Percentiles rank a stretch among this genome's conserved stretches.
Conservation (phyloP, 2,797 vertebrate genomes). For the Pangasius krempfi region DNA sequence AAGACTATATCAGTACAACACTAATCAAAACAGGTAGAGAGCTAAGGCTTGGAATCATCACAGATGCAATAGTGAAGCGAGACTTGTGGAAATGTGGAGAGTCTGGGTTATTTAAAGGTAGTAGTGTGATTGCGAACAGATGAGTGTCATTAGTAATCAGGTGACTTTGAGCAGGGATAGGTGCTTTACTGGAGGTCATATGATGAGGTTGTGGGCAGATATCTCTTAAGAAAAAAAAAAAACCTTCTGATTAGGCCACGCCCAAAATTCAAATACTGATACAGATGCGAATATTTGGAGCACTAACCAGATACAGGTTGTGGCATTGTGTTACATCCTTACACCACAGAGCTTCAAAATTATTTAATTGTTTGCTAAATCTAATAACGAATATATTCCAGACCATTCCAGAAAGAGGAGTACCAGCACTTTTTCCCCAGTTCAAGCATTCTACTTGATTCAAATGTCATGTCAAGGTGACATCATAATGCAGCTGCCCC, state of each 20-base stretch:
- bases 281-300: background rate
- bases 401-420: background rate
- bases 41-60: background rate
- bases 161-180: conserved; percentile 4
- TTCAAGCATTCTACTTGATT: background rate
- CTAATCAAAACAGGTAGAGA: background rate
- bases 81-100: background rate
- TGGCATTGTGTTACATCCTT: background rate
- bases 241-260: background rate
- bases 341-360: background rate
- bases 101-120: background rate
- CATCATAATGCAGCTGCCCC: background rate
- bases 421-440: background rate
- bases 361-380: background rate
- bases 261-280: background rate
- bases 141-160: conserved; percentile 15
- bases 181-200: background rate
- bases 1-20: background rate
- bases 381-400: background rate
- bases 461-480: background rate
- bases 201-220: background rate
- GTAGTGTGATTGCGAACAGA: conserved; percentile 1
- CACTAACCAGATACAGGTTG: background rate
- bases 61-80: background rate
- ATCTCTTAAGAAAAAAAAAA: background rate